Base-by-base conservation (phyloP, 2,888 invertebrate species). In the Pseudococcus longispinus region DNA sequence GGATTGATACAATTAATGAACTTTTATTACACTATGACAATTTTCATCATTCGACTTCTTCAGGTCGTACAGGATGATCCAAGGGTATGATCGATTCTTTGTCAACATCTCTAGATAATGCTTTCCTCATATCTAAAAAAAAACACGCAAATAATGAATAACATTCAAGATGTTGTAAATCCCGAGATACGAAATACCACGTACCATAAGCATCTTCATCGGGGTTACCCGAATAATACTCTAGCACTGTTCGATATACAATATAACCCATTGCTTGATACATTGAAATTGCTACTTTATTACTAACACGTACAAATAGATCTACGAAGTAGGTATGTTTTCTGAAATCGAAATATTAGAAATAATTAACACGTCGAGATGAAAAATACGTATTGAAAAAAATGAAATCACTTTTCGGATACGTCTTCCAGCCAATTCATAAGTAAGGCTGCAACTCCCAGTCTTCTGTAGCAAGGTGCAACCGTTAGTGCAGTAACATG, bases 151-250 rank as follows among this genome's bases (percentile, higher is more conserved):
- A 6, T 20, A 74, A 29, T 32, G 4, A n/a, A 9, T 29, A 8
- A n/a, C 2, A 42, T 70, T 84, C n/a, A 11, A 55, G 65, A 82
- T 29, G 44, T 51, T 18, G 26, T 8, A 83, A 85, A 42, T n/a
- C n/a, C 80, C 51, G 9, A 84, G 11, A 20, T 42, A 60, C n/a
- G 26, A 11, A 8, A 74, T 65, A 3, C 65, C 84, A 88, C 90
- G 91, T 92, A 98, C 98, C 99, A 93, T 95, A 99, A 87, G 99
- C 99, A 93, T 99, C 97, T 93, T 99, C 99, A 91, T 99, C 98
- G 29, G 96, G 96, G 91, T 98, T 97, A 23, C 98, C 98, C 18
- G 98, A 98, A 91, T 99, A 99, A 92, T 99, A 99, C 91, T 98
- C 98, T 89, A 99, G 92, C 80, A 99, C 98, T 74, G 97, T 96